Evolutionary conservation across 2,113 vertebrate species (phyloP).

Genomic region (Equus quagga): DNA sequence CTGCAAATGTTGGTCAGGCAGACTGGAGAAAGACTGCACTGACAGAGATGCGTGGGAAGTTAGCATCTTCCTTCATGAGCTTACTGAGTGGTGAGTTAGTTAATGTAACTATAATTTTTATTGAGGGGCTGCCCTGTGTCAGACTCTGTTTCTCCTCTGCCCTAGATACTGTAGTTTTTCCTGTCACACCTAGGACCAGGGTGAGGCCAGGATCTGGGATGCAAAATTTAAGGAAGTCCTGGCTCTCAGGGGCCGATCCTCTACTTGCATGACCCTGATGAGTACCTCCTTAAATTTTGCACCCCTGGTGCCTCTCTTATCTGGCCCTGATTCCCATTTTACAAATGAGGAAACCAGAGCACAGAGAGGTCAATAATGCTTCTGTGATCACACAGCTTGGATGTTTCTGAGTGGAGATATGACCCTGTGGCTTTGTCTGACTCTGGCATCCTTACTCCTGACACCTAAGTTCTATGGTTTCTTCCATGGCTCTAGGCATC

Average conservation of each 20-base stretch:
- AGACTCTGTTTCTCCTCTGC: background rate
- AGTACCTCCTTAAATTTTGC: background rate
- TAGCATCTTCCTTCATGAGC: background rate
- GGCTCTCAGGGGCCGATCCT: background rate
- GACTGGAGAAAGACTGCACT: background rate
- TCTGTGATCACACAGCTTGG: background rate
- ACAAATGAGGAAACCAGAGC: background rate
- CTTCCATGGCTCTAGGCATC: background rate
- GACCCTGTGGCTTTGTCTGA: background rate
- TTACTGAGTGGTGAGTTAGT: accelerated
- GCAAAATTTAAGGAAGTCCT: background rate
- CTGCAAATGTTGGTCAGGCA: background rate
- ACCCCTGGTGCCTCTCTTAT: too few species aligned
- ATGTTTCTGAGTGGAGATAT: background rate
- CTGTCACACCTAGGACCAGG: accelerated
- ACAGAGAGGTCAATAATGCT: background rate
- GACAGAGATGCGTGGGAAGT: background rate
- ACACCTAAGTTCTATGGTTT: background rate
- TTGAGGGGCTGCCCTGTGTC: accelerated
- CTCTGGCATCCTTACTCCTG: background rate
- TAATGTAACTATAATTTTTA: accelerated
- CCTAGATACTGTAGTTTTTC: accelerated
- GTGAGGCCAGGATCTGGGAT: too few species aligned
- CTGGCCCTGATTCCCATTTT: background rate
- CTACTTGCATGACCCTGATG: accelerated